These are phyloP conservation scores for Cheilosia urbana DNA, from an alignment of 2,888 invertebrate genomes.

Conservation along the genomic window DNA sequence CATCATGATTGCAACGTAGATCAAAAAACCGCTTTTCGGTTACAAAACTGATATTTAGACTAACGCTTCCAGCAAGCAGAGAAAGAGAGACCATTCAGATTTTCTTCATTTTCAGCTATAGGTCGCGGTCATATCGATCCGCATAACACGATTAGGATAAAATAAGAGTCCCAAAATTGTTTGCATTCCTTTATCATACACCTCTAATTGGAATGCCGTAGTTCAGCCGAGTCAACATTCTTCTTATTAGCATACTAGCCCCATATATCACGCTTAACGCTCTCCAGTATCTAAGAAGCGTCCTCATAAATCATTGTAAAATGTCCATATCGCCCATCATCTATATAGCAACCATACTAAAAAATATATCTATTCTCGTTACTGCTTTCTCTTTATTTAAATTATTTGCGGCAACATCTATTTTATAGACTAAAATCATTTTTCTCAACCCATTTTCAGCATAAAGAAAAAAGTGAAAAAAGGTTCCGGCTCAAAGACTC, in stretches of 20 bases:
- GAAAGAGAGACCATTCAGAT: no score
- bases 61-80: no score
- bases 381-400: neutral
- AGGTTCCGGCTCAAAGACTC: constrained; percentile 92
- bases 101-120: no score
- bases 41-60: no score
- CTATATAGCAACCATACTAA: neutral
- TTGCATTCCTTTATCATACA: no score
- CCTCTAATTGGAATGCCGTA: no score
- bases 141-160: no score
- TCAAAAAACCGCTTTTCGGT: no score
- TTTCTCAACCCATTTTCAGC: constrained; percentile 83
- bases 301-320: constrained; percentile 1
- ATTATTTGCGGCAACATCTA: neutral
- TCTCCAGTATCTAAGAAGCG: neutral
- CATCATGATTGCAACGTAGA: no score
- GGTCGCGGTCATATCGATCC: no score
- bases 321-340: neutral
- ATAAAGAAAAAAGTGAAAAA: constrained; percentile 95
- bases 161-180: no score
- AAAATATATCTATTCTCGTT: neutral
- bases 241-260: neutral
- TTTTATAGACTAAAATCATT: neutral
- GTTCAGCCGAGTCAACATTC: no score
- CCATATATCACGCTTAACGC: neutral